These are phyloP conservation scores for Lanistes nyassanus DNA, from an alignment of 1,140 invertebrate species.

Conservation along the genomic window DNA sequence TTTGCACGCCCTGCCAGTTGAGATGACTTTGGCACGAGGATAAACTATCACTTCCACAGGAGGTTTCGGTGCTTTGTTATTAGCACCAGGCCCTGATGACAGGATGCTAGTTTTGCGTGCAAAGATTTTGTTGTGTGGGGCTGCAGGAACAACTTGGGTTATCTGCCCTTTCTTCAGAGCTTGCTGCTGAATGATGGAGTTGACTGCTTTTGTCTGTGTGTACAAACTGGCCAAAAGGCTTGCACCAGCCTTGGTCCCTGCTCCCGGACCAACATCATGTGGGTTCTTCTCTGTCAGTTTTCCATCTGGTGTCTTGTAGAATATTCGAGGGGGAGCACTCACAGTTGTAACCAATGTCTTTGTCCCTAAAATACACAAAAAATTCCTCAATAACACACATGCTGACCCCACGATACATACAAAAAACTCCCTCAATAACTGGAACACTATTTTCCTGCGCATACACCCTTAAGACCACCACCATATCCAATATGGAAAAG, in stretches of 20 bases:
- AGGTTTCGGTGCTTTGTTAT: slow-evolving; percentile 10
- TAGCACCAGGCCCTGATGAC: slow-evolving; percentile 1
- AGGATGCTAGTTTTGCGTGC: neutral
- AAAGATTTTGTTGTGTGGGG: slow-evolving; percentile 10
- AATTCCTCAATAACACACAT: too few relatives aligned
- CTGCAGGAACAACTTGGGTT: slow-evolving; percentile 11
- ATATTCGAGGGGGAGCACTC: slow-evolving; percentile 15
- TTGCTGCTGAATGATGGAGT: slow-evolving; percentile 6
- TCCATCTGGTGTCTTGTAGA: slow-evolving; percentile 20
- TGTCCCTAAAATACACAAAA: too few relatives aligned
- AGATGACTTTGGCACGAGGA: slow-evolving; percentile 23
- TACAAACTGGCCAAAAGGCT: slow-evolving; percentile 26
- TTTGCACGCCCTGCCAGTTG: slow-evolving; percentile 24
- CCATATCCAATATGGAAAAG: too few relatives aligned
- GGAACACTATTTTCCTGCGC: too few relatives aligned
- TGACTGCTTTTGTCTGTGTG: slow-evolving; percentile 26
- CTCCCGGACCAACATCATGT: neutral
- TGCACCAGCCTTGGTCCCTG: slow-evolving; percentile 4
- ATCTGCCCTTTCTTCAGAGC: slow-evolving; percentile 19
- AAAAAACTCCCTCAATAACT: too few relatives aligned
- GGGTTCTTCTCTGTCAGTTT: slow-evolving; percentile 26
- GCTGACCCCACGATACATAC: too few relatives aligned
- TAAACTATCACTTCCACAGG: slow-evolving; percentile 24
- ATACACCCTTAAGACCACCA: too few relatives aligned
- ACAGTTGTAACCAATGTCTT: too few relatives aligned